Evolutionary conservation across 2,113 vertebrate genomes (phyloP).

Genomic region (Oryzias woworae): DNA sequence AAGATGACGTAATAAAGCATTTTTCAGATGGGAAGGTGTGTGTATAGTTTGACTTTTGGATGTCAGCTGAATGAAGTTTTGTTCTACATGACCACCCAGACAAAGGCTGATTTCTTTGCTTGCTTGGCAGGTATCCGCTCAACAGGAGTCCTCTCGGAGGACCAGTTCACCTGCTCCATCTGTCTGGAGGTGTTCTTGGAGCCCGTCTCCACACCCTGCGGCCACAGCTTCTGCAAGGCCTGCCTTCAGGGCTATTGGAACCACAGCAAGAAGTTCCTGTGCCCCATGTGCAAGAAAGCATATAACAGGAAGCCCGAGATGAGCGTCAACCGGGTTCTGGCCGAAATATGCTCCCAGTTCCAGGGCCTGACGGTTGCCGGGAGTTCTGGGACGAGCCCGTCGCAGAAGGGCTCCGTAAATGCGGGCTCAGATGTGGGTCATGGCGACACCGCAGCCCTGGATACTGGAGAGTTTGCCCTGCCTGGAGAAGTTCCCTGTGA

Average conservation of each 20-base stretch:
- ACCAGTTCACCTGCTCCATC: slow-evolving; percentile 88
- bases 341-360: slow-evolving; percentile 77
- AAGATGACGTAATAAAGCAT: too few relatives aligned
- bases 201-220: slow-evolving; percentile 87
- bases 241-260: slow-evolving; percentile 85
- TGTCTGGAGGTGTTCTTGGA: slow-evolving; percentile 87
- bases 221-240: slow-evolving; percentile 89
- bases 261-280: slow-evolving; percentile 69
- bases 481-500: slow-evolving; percentile 78
- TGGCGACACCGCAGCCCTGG: not conserved
- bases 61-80: too few relatives aligned
- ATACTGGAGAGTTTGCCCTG: slow-evolving; percentile 60
- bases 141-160: slow-evolving; percentile 70
- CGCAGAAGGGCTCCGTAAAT: slow-evolving; percentile 27
- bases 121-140: slow-evolving; percentile 41
- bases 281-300: slow-evolving; percentile 85
- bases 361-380: slow-evolving; percentile 34
- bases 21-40: too few relatives aligned
- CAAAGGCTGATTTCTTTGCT: not conserved
- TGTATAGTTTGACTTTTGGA: too few relatives aligned
- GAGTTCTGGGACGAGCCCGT: not conserved
- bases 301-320: slow-evolving; percentile 73
- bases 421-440: not conserved
- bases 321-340: slow-evolving; percentile 83
- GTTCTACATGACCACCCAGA: too few relatives aligned